A percentile compares a stretch with the other conserved stretches of the same genome.
These are phyloP conservation scores for Phortica magna DNA, from an alignment of 2,888 invertebrate genomes.

Conservation along the genomic window DNA sequence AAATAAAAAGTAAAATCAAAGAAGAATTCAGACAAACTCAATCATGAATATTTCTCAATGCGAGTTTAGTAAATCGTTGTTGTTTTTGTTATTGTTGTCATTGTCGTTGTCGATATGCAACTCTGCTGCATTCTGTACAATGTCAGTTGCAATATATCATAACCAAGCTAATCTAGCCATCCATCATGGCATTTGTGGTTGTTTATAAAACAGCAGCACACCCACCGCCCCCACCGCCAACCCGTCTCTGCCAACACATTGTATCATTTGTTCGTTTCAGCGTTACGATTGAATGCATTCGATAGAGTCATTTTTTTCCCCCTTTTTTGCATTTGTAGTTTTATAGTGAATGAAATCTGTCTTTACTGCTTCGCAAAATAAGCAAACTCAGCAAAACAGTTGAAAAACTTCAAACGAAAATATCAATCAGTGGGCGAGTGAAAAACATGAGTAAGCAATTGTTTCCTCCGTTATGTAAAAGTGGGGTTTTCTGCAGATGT, in stretches of 20 bases:
- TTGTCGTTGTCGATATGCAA: not conserved
- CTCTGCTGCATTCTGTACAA: not conserved
- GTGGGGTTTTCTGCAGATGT: no score
- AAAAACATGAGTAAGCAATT: no score
- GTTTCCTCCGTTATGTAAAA: no score
- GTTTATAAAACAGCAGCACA: not conserved
- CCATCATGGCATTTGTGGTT: conserved; percentile 22
- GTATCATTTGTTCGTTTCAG: no score
- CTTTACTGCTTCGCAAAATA: not conserved
- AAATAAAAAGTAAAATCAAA: not conserved
- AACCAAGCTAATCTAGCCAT: conserved; percentile 21
- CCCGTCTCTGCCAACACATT: no score
- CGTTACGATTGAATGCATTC: not conserved
- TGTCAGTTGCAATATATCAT: conserved; percentile 30
- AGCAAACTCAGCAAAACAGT: not conserved
- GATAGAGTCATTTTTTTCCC: not conserved
- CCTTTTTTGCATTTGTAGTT: not conserved
- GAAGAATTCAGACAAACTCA: not conserved
- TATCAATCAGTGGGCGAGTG: no score
- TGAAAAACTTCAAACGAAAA: no score
- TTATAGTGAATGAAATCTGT: not conserved
- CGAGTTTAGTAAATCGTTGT: not conserved
- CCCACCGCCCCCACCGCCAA: no score
- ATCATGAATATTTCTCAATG: not conserved
- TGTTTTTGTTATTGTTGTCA: no score